Conservation (phyloP, 2,113 vertebrate genomes). For the Poecile atricapillus region DNA sequence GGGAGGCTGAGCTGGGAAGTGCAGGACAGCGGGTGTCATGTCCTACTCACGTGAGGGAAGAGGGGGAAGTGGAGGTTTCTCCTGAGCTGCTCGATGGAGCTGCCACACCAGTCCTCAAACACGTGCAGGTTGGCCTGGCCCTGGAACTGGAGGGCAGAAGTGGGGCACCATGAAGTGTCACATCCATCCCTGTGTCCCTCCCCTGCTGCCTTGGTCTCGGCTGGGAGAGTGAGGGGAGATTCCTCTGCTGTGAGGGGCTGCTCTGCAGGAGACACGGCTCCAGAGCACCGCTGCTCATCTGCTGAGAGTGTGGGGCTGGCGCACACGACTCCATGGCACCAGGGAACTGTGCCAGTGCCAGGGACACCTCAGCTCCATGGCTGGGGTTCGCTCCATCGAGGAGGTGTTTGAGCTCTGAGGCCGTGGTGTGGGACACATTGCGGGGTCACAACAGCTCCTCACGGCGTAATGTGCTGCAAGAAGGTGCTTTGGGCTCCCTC, state of each 20-base stretch:
- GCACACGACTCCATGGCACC: background rate
- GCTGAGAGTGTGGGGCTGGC: background rate
- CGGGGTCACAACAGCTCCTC: background rate
- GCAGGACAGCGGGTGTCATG: rapidly evolving
- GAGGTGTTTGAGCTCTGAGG: background rate
- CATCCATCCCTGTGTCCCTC: background rate
- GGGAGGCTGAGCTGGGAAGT: background rate
- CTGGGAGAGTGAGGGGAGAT: background rate
- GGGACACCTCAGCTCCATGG: background rate
- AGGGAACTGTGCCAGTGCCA: background rate
- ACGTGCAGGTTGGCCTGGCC: slow-evolving; percentile 89
- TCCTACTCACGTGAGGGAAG: slow-evolving; percentile 87
- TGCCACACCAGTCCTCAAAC: slow-evolving; percentile 96
- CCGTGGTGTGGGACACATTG: background rate
- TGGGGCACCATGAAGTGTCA: background rate
- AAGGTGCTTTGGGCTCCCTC: background rate
- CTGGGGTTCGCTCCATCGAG: background rate
- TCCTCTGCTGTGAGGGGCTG: rapidly evolving
- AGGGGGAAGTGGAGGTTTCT: slow-evolving; percentile 89
- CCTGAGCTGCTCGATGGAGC: slow-evolving; percentile 80
- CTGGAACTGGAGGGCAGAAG: slow-evolving; percentile 71
- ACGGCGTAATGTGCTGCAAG: rapidly evolving
- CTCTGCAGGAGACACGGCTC: background rate
- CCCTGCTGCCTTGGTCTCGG: background rate
- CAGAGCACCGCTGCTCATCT: background rate